Base-by-base conservation (phyloP, 2,797 vertebrate genomes). In the Macrochelys suwanniensis region DNA sequence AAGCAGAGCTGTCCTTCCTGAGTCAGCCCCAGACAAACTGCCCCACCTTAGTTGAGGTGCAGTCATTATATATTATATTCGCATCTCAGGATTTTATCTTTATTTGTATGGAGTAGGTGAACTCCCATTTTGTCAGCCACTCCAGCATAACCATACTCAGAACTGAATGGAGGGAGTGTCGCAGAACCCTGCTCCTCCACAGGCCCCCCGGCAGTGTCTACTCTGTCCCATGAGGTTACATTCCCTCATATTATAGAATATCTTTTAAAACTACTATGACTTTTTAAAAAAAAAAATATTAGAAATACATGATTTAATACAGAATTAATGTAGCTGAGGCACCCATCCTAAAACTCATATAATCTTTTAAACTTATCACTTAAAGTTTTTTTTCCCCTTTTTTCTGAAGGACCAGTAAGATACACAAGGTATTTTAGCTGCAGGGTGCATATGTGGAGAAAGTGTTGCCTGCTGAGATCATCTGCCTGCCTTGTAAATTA, bases 401-500 rank as follows among this genome's bases (percentile, higher is more conserved):
- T 13, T 51, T 26, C 51, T 3, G 0, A 61, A 95, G 92, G 92
- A 94, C 94, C 96, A 94, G 88, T 94, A 94, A 95, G 92, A 96
- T 97, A 96, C 95, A 97, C 94, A 97, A 97, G 95, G 96, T 97
- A 97, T 98, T 98, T 98, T 98, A 98, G 95, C 97, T 97, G 97
- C 96, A 96, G 97, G 97, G 96, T 93, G 97, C 97, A 97, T 96
- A 97, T 94, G 95, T 96, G 95, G 92, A 97, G 94, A 97, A 97
- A 97, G 94, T 85, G 81, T 84, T 97, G 97, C 97, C 97, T 97
- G 96, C 96, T 93, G 97, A 74, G 97, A 93, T 96, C 86, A 92
- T 98, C 95, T 97, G 97, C 96, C 88, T 98, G 97, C 97, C 97
- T 97, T 97, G 96, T 97, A 98, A 98, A 98, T 98, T 98, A 98